These are phyloP conservation scores for Agrilus mali DNA, from an alignment of 2,888 invertebrate genomes.

Conservation along the genomic window DNA sequence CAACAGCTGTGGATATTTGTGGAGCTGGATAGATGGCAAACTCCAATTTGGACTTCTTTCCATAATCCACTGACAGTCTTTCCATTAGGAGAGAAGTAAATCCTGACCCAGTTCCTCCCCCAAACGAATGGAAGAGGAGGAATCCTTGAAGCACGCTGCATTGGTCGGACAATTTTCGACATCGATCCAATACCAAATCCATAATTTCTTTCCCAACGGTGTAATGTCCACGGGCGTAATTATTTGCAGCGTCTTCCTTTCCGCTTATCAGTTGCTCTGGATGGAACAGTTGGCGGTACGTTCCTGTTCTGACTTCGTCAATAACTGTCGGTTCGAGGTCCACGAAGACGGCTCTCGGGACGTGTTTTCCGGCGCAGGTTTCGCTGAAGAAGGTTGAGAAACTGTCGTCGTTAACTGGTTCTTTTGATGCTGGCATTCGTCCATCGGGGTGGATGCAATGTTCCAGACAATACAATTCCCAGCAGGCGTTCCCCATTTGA, in stretches of 20 bases:
- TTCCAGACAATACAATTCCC: conserved; percentile 32
- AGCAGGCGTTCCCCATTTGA: conserved; percentile 32
- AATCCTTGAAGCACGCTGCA: conserved; percentile 71
- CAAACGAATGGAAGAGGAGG: conserved; percentile 90
- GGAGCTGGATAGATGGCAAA: conserved; percentile 93
- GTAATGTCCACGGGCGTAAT: conserved; percentile 74
- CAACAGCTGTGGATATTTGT: conserved; percentile 42
- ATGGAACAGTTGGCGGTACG: conserved; percentile 75
- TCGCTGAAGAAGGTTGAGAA: conserved; percentile 28
- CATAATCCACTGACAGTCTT: conserved; percentile 80
- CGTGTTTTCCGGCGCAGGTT: conserved; percentile 41
- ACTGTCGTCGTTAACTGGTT: conserved; percentile 30
- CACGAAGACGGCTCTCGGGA: conserved; percentile 50
- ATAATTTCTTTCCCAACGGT: conserved; percentile 65
- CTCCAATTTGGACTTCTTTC: conserved; percentile 86
- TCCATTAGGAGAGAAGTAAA: conserved; percentile 90
- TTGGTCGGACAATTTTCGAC: conserved; percentile 60
- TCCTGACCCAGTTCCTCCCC: conserved; percentile 82
- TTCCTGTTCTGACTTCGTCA: conserved; percentile 45
- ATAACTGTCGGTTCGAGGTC: conserved; percentile 58
- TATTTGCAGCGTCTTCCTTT: conserved; percentile 77
- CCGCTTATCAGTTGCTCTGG: conserved; percentile 85
- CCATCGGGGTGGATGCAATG: conserved; percentile 36
- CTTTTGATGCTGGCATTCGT: conserved; percentile 37
- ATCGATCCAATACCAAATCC: conserved; percentile 50